Conservation (phyloP, 2,888 invertebrate genomes). For the Acanthoscelides obtectus region DNA sequence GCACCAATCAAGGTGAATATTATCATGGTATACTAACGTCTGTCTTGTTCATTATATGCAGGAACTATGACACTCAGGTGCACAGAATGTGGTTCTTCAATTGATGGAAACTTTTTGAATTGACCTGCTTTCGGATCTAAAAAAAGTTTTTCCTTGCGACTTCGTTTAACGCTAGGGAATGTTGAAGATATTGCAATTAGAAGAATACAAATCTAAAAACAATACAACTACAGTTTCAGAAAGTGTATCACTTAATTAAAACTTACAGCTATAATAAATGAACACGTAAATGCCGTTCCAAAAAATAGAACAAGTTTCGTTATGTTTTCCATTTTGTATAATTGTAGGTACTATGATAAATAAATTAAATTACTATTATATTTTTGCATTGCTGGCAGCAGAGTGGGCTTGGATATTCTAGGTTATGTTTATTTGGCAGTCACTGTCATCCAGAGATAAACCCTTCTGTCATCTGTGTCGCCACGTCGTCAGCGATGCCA, state of each 20-base stretch:
- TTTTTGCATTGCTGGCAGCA: neutral
- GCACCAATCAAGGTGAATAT: too few species aligned
- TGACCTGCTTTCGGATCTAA: constrained; percentile 57
- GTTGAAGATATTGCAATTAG: constrained; percentile 60
- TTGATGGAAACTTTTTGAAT: constrained; percentile 63
- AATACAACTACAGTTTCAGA: constrained; percentile 2
- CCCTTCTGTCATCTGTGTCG: too few species aligned
- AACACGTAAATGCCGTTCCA: constrained; percentile 31
- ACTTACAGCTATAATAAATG: constrained; percentile 33
- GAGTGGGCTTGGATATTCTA: neutral
- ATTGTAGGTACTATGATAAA: neutral
- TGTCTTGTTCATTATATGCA: constrained; percentile 91
- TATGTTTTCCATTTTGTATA: neutral
- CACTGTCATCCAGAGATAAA: too few species aligned
- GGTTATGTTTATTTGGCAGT: neutral
- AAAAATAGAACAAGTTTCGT: constrained; percentile 24
- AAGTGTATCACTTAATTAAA: constrained; percentile 6
- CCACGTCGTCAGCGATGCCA: too few species aligned
- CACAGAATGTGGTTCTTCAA: constrained; percentile 64
- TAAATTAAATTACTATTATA: neutral
- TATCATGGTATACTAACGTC: constrained; percentile 61
- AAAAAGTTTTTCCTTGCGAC: constrained; percentile 72
- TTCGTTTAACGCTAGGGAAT: constrained; percentile 63
- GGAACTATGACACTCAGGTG: constrained; percentile 91
- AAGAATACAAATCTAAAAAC: constrained; percentile 56